phyloP scores from a whole-genome alignment of 1,140 invertebrate genomes.

The Drosophila kanapiae region DNA sequence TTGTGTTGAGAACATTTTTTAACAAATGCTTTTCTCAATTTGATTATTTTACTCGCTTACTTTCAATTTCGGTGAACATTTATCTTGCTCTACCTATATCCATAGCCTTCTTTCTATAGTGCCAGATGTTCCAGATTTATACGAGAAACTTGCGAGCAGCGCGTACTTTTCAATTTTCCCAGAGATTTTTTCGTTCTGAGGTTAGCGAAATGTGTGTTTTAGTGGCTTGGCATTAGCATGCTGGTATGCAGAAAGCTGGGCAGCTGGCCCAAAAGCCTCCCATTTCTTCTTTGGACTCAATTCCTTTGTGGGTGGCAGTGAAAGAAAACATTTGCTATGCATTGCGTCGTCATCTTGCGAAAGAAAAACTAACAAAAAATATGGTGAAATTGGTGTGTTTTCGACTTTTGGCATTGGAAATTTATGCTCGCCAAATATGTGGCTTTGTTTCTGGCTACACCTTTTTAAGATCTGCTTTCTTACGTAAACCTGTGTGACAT shows the following conservation, averaged over 20 bases:
- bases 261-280: slow-evolving; percentile 34
- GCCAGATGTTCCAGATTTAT: slow-evolving; percentile 75
- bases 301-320: not conserved
- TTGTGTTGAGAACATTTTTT: not conserved
- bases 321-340: slow-evolving; percentile 56
- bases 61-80: slow-evolving; percentile 13
- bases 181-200: slow-evolving; percentile 54
- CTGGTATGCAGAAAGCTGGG: slow-evolving; percentile 62
- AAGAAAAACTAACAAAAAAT: slow-evolving; percentile 25
- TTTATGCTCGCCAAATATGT: slow-evolving; percentile 73
- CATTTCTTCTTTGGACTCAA: slow-evolving; percentile 1
- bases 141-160: slow-evolving; percentile 62
- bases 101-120: not conserved
- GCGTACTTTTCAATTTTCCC: slow-evolving; percentile 66
- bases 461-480: slow-evolving; percentile 7
- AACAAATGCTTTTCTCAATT: not conserved
- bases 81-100: slow-evolving; percentile 1
- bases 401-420: slow-evolving; percentile 46
- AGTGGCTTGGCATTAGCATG: slow-evolving; percentile 78
- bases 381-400: slow-evolving; percentile 40
- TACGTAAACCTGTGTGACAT: slow-evolving; percentile 14
- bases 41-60: not conserved
- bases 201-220: slow-evolving; percentile 72
- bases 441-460: slow-evolving; percentile 36
- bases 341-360: slow-evolving; percentile 25